phyloP scores from a whole-genome alignment of 2,797 vertebrate species.

The Sebastiscus albofasciatus region DNA sequence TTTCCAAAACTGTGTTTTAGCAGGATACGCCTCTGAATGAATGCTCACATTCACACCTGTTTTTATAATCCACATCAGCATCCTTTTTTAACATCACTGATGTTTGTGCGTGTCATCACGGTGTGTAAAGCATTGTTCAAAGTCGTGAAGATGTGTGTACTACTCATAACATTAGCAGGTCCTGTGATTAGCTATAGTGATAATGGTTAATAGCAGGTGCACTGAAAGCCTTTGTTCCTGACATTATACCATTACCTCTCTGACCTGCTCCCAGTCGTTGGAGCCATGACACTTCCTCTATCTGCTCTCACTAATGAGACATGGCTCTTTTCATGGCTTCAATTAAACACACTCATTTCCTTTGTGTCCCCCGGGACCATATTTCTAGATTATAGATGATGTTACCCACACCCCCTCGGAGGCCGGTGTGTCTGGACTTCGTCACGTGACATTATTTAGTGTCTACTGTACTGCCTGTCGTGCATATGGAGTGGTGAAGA shows the following conservation, averaged over 20 bases:
- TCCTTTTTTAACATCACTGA: constrained; percentile 6
- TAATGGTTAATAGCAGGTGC: constrained; percentile 29
- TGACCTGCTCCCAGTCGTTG: constrained; percentile 46
- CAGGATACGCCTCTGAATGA: constrained; percentile 28
- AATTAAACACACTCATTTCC: constrained; percentile 75
- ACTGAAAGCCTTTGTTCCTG: constrained; percentile 42
- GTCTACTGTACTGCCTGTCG: constrained; percentile 25
- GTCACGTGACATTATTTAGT: constrained; percentile 42
- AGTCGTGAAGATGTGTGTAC: background rate
- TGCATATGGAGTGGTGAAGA: constrained; percentile 35
- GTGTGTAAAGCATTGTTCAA: constrained; percentile 6
- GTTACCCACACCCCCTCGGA: constrained; percentile 45
- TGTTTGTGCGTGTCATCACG: constrained; percentile 10
- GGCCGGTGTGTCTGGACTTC: constrained; percentile 49
- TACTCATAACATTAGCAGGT: background rate
- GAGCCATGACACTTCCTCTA: constrained; percentile 51
- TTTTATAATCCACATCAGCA: constrained; percentile 18
- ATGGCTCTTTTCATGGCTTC: constrained; percentile 58
- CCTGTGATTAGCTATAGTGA: constrained; percentile 13
- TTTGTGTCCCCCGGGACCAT: constrained; percentile 57
- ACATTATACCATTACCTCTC: constrained; percentile 46
- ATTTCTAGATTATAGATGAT: constrained; percentile 74
- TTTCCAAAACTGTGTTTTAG: constrained; percentile 53
- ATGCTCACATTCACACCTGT: constrained; percentile 1
- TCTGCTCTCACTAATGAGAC: constrained; percentile 60